Base-by-base conservation (phyloP, 1,140 invertebrate species). In the Venturia canescens region DNA sequence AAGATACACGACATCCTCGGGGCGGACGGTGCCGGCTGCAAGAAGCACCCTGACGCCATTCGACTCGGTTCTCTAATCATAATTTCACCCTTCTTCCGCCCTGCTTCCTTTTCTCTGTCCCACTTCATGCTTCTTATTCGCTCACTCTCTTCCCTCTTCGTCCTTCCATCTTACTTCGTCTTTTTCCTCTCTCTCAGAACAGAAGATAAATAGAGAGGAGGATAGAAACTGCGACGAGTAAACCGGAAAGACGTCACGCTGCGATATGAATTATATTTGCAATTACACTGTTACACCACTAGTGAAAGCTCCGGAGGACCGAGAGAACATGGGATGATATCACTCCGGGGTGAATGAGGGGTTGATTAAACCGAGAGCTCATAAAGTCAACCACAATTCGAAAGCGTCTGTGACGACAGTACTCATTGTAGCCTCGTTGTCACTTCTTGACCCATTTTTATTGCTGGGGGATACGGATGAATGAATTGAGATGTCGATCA, bases 1-100 rank as follows among this genome's bases (percentile, higher is more conserved):
- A 63, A 77, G 85, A 89, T 88, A 87, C 85, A 88, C 82, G 83
- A 83, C 75, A 77, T 77, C 75, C 57, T 66, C 75, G 21, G 23
- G 27, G 72, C 27, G 83, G 79, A 18, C 75, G 81, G 81, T 80
- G 80, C 80, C 83, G 80, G 81, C 81, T 80, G 85, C 85, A 88
- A 89, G 86, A 89, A 89, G 83, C 85, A 77, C 75, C 75, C 57
- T 66, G 75, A 77, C 57, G 75, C 57, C 57, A 77, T 77, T 77
- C 75, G 75, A 77, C 34, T 71, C 44, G 34, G 31, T 80, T 66
- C 78, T 80, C 82, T 86, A 87, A 87, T 87, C 75, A 77, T 77
- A 83, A 85, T 87, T 83, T 83, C 83, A 83, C 83, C 82, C 63
- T 75, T 67, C 27, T 53, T 53, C 7, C 31, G 29, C 18, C 31